These are phyloP conservation scores for Potorous gilbertii DNA, from an alignment of 2,797 vertebrate species.

Conservation along the genomic window DNA sequence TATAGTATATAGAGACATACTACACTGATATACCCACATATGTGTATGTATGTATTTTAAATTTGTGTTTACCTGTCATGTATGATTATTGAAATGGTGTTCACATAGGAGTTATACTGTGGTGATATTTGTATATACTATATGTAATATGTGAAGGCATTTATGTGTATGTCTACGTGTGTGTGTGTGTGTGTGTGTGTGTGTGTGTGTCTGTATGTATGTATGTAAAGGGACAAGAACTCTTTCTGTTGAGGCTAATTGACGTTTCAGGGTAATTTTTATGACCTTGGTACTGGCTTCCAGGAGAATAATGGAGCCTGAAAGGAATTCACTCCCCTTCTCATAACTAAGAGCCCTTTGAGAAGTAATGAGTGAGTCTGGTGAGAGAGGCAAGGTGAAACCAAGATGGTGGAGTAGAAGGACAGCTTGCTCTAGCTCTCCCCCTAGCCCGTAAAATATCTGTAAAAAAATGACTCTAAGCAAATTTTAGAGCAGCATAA, in stretches of 20 bases:
- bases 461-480: no score
- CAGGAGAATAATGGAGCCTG: not conserved
- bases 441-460: no score
- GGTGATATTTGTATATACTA: not conserved
- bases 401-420: no score
- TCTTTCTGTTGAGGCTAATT: not conserved
- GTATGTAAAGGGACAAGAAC: no score
- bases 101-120: not conserved
- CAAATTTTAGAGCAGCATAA: no score
- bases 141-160: not conserved
- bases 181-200: not conserved
- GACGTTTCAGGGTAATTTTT: not conserved
- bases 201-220: no score
- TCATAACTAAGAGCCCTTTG: not conserved
- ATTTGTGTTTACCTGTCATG: not conserved
- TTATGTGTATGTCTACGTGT: no score
- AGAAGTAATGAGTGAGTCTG: not conserved
- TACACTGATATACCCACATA: not conserved
- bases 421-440: no score
- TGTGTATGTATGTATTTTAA: no score
- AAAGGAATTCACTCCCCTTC: not conserved
- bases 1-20: not conserved
- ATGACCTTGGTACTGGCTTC: not conserved
- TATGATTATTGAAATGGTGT: not conserved
- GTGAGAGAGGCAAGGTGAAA: no score